Evolutionary conservation across 2,113 vertebrate species (phyloP).

Genomic region (Pachyramphus minor): DNA sequence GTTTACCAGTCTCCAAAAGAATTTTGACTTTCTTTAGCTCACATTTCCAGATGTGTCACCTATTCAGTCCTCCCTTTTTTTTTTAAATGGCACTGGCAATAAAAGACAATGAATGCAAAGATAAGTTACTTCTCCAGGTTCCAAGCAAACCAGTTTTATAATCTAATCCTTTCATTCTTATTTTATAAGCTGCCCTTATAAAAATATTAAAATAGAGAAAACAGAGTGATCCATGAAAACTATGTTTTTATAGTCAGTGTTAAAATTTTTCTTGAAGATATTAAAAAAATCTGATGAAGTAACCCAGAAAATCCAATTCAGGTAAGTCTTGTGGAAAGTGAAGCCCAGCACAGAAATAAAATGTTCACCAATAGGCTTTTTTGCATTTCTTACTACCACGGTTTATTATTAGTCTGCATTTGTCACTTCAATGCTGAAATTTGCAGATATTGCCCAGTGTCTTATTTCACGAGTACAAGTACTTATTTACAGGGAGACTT

Average conservation of each 20-base stretch:
- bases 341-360: background rate
- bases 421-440: background rate
- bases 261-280: background rate
- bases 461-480: background rate
- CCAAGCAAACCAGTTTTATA: background rate
- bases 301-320: background rate
- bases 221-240: background rate
- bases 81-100: background rate
- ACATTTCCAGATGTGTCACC: conserved; percentile 50
- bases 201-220: background rate
- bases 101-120: conserved; percentile 26
- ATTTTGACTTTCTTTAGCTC: conserved; percentile 48
- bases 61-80: background rate
- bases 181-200: background rate
- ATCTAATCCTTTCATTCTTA: background rate
- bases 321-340: background rate
- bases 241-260: background rate
- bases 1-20: conserved; percentile 32
- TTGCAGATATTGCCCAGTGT: background rate
- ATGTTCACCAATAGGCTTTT: background rate
- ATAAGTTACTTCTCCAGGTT: background rate
- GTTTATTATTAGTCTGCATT: background rate
- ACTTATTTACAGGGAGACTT: background rate
- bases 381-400: background rate
- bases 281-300: background rate